phyloP scores from a whole-genome alignment of 2,888 invertebrate species.

The Limenitis camilla region DNA sequence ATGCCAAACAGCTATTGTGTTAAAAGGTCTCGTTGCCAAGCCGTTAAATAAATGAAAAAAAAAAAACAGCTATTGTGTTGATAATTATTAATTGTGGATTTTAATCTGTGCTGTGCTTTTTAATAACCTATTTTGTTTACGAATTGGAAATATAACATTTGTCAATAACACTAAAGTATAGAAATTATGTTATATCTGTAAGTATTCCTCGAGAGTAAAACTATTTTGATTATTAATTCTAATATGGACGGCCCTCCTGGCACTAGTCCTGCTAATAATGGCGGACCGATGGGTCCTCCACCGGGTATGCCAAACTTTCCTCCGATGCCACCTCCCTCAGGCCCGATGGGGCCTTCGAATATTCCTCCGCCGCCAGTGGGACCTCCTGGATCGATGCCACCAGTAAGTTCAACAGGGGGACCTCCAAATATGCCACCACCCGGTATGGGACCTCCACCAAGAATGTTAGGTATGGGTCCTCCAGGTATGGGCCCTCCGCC shows the following conservation, averaged over 20 bases:
- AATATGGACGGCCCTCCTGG: slow-evolving; percentile 65
- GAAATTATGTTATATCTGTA: neutral
- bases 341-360: slow-evolving; percentile 30
- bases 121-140: too few relatives aligned
- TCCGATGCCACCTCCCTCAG: slow-evolving; percentile 36
- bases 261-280: slow-evolving; percentile 45
- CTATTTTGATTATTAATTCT: neutral
- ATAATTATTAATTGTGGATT: too few relatives aligned
- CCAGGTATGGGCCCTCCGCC: slow-evolving; percentile 39
- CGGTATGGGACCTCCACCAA: slow-evolving; percentile 38
- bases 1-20: too few relatives aligned
- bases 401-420: slow-evolving; percentile 39
- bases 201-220: neutral
- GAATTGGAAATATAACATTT: too few relatives aligned
- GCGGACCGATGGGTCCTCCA: slow-evolving; percentile 40
- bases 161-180: neutral
- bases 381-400: slow-evolving; percentile 48
- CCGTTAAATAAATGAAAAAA: too few relatives aligned
- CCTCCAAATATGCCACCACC: slow-evolving; percentile 33
- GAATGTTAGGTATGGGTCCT: slow-evolving; percentile 39
- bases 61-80: too few relatives aligned
- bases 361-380: slow-evolving; percentile 34
- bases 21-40: too few relatives aligned
- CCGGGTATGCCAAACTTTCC: slow-evolving; percentile 36
- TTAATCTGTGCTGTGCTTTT: too few relatives aligned